Percentiles rank a stretch among this genome's conserved stretches.
These are phyloP conservation scores for Galagoides demidoff DNA, from an alignment of 2,797 vertebrate genomes.

Conservation along the genomic window DNA sequence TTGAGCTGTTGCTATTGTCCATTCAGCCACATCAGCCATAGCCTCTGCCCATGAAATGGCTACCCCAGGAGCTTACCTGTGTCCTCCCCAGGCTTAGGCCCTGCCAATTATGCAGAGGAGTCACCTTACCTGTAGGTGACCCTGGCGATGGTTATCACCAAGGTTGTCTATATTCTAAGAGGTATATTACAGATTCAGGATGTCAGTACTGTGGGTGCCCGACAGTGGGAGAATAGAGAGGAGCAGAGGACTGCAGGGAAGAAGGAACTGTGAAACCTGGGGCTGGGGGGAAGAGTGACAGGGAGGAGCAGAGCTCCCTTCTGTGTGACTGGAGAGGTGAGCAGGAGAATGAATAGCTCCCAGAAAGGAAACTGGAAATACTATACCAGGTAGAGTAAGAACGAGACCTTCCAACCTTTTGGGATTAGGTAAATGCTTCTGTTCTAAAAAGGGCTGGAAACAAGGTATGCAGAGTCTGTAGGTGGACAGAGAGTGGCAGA, in stretches of 20 bases:
- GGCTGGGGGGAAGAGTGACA: background rate
- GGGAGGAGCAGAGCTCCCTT: background rate
- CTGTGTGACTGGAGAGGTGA: background rate
- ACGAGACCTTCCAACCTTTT: background rate
- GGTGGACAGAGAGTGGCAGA: background rate
- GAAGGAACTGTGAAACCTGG: background rate
- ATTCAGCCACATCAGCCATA: background rate
- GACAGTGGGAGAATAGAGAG: background rate
- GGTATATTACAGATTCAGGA: background rate
- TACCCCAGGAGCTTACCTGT: background rate
- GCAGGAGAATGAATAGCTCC: background rate
- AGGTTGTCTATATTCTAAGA: background rate
- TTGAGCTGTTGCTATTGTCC: background rate
- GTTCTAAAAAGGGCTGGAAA: background rate
- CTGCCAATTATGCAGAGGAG: background rate
- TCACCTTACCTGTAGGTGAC: background rate
- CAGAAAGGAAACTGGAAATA: background rate
- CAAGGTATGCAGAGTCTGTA: background rate
- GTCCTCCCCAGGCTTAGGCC: background rate
- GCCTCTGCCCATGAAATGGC: rapidly evolving
- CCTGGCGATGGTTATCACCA: background rate
- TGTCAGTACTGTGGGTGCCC: background rate
- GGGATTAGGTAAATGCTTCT: background rate
- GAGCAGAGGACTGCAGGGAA: background rate
- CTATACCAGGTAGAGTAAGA: background rate